Evolutionary conservation across 1,140 invertebrate genomes (phyloP), one percentile per base, ranked within the genome.

Genomic region (Drosophila ficusphila): DNA sequence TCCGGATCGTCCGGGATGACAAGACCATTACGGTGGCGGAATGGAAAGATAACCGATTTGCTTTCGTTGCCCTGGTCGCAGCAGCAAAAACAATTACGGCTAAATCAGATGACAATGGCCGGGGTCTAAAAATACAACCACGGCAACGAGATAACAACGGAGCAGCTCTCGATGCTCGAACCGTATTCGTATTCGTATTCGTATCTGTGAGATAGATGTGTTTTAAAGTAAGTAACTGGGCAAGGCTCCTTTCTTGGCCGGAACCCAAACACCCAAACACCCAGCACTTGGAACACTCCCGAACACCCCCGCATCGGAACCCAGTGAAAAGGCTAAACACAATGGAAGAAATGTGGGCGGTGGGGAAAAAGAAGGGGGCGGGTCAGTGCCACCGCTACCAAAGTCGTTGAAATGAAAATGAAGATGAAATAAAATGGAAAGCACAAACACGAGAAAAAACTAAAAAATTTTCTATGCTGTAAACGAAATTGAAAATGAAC

Each of bases 401-500:
- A 61, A 61, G 34, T 52, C 38, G 47, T 69, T 44, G 31, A 60
- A 78, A 78, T 68, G 76, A 69, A 79, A 69, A 79, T 79, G 68
- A 79, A 79, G 70, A 79, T 79, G 76, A 78, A 79, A 74, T 76
- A 70, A 79, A 79, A 79, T 79, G 62, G 62, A 68, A 78, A 78
- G 39, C 52, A 39, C 38, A 65, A 58, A 57, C 36, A 72, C n/a
- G 19, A 19, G 19, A 25, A 47, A 61, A 74, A 42, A 51, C 44
- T 25, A 36, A 61, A 67, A 67, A 53, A 42, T 65, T 58, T 56
- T 67, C 52, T 65, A 65, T 74, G 70, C 72, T 75, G 72, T 64
- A 75, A 76, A 76, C 62, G 69, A 79, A 78, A 78, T 68, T 73
- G 76, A 78, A 78, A 73, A 79, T 79, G 69, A 68, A 69, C 75